These are phyloP conservation scores for Oscheius sp. DNA, from an alignment of 1,140 invertebrate genomes.

Conservation along the genomic window DNA sequence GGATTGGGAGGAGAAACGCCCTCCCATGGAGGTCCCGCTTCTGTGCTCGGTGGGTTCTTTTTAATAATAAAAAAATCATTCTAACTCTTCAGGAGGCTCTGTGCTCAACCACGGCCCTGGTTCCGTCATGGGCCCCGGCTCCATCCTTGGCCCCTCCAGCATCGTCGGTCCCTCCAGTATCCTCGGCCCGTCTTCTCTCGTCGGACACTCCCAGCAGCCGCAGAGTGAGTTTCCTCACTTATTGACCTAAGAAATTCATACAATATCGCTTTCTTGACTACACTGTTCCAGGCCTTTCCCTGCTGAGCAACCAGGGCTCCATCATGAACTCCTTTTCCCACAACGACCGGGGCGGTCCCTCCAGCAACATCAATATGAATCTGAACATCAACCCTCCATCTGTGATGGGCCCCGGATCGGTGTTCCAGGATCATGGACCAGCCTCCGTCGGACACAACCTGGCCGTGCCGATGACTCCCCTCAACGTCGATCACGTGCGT, in stretches of 20 bases:
- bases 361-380: slow-evolving; percentile 1
- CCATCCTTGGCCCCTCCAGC: slow-evolving; percentile 17
- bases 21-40: slow-evolving; percentile 16
- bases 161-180: slow-evolving; percentile 13
- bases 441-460: slow-evolving; percentile 31
- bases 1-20: slow-evolving; percentile 33
- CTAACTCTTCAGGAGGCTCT: neutral
- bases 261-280: neutral
- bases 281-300: neutral
- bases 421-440: slow-evolving; percentile 13
- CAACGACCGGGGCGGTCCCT: neutral
- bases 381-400: slow-evolving; percentile 31
- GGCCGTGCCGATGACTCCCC: slow-evolving; percentile 34
- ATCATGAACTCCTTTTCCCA: slow-evolving; percentile 8
- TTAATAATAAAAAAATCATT: neutral
- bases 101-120: neutral
- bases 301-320: slow-evolving; percentile 2
- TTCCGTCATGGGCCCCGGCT: neutral
- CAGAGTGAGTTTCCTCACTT: neutral
- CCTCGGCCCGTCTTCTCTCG: slow-evolving; percentile 12
- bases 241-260: neutral
- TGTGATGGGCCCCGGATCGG: slow-evolving; percentile 12
- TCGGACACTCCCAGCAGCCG: neutral
- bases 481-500: neutral
- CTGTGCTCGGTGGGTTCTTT: slow-evolving; percentile 7